Base-by-base conservation (phyloP, 2,888 invertebrate species). In the Netelia melanura region DNA sequence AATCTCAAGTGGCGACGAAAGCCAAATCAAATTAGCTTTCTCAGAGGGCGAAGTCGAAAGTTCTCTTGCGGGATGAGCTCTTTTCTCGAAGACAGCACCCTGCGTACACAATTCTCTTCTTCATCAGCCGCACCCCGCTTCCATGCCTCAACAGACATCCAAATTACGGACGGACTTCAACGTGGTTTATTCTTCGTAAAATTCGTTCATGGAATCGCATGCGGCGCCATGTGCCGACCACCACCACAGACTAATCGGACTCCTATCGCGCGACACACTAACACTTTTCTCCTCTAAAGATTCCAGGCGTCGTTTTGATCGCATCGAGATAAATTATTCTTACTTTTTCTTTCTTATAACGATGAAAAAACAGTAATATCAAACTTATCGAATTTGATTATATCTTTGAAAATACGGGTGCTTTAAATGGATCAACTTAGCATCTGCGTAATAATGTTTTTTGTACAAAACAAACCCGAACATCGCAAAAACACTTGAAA, bases 11-110 rank as follows among this genome's bases (percentile, higher is more conserved):
- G 88, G 88, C 84, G 86, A 83, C 82, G 87, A 87, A 83, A 89
- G 90, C 92, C 91, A 92, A 92, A 93, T 93, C 91, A 92, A 92
- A 93, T 92, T 92, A 91, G 70, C 79, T 84, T 62, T 77, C 70
- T 65, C 77, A 78, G 54, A 71, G 71, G 70, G 44, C 48, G 62
- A 84, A 89, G 89, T 89, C 88, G 86, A 90, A 91, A 92, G 88
- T 92, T 92, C 54, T 64, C 21, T 44, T 21, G 70, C 54, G 14
- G 43, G 25, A 62, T 70, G 62, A 70, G 52, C 14, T 90, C 89
- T 87, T 89, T 70, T 68, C 44, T 68, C 21, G 23, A 17, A 21
- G 67, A 61, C 38, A 88, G 88, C 87, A 89, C 90, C 88, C 89
- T 78, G 82, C 81, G 74, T 79, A 77, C 78, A 84, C 76, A 64